These are phyloP conservation scores for Chloebia gouldiae DNA, from an alignment of 2,113 vertebrate species.

Conservation along the genomic window DNA sequence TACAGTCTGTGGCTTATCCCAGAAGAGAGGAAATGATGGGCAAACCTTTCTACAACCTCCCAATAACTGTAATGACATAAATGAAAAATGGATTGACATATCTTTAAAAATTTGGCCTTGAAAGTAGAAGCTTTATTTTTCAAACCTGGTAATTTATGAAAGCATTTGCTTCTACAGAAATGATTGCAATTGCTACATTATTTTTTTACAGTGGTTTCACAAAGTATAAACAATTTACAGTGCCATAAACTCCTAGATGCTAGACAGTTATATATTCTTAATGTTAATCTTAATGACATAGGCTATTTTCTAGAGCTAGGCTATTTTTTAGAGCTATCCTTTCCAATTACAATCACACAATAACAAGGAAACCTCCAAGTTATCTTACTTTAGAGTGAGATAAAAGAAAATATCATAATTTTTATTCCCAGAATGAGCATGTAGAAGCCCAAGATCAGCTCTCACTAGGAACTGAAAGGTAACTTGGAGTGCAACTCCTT, in stretches of 20 bases:
- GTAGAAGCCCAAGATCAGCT: not conserved
- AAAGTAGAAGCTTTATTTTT: not conserved
- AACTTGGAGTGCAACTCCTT: not conserved
- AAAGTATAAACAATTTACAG: not conserved
- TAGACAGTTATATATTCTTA: not conserved
- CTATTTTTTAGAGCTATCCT: not conserved
- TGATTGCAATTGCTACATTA: not conserved
- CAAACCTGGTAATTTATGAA: not conserved
- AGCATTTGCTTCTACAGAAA: not conserved
- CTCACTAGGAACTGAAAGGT: not conserved
- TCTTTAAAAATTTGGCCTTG: not conserved
- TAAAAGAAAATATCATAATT: not conserved
- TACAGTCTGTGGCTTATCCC: not conserved
- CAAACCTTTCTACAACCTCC: not conserved
- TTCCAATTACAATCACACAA: not conserved
- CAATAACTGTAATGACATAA: not conserved
- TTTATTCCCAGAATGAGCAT: not conserved
- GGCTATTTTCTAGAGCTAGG: not conserved
- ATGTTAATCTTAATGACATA: not conserved
- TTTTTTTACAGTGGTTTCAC: not conserved
- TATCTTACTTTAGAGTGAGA: not conserved
- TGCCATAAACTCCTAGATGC: not conserved
- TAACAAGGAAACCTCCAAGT: not conserved
- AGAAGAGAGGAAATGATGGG: not conserved
- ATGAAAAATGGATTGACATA: not conserved